phyloP scores from a whole-genome alignment of 2,797 vertebrate species.

The Malacoctenus gilli region DNA sequence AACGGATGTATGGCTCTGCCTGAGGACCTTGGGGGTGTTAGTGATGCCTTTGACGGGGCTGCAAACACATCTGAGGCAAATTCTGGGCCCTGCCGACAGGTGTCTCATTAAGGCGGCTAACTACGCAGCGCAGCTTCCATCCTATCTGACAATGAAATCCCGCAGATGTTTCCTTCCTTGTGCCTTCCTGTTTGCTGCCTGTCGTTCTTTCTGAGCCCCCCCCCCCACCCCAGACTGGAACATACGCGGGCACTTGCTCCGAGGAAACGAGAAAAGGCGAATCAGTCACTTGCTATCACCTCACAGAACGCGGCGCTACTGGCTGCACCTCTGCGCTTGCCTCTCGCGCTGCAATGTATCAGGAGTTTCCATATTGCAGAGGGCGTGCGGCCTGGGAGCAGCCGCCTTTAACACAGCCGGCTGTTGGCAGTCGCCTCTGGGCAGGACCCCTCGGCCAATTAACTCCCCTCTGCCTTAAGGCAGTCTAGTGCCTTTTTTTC shows the following conservation, averaged over 20 bases:
- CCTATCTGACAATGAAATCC: conserved; percentile 23
- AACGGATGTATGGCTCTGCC: no score
- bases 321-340: background rate
- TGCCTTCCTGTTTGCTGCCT: conserved; percentile 8
- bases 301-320: background rate
- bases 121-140: conserved; percentile 18
- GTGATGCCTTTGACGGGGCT: conserved; percentile 28
- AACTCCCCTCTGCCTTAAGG: conserved; percentile 40
- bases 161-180: conserved; percentile 13
- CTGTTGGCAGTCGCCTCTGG: conserved; percentile 51
- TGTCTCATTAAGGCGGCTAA: conserved; percentile 30
- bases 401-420: conserved; percentile 35
- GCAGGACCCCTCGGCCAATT: conserved; percentile 40
- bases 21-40: no score
- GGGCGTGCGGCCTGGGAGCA: conserved; percentile 14
- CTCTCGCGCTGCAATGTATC: conserved; percentile 37
- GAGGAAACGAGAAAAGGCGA: background rate
- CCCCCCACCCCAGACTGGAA: conserved; percentile 4
- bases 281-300: conserved; percentile 2
- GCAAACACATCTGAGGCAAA: conserved; percentile 27
- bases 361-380: conserved; percentile 10
- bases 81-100: conserved; percentile 28
- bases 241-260: background rate
- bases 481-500: conserved; percentile 17
- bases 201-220: conserved; percentile 5